A percentile compares a stretch with the other conserved stretches of the same genome.
These are phyloP conservation scores for Omphaloscelis lunosa DNA, from an alignment of 2,888 invertebrate genomes.

Conservation along the genomic window DNA sequence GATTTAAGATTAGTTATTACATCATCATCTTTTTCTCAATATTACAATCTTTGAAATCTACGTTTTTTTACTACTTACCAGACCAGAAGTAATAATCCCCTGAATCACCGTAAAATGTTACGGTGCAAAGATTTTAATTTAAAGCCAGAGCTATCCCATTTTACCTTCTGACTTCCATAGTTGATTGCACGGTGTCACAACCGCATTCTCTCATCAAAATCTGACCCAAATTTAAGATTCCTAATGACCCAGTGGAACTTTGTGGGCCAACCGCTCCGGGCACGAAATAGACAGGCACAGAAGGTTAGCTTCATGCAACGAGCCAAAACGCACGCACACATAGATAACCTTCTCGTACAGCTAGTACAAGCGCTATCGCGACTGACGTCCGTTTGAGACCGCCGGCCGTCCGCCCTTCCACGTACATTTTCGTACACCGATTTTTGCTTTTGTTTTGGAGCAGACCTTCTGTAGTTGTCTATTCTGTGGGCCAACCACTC, in stretches of 20 bases:
- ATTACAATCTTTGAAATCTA: background rate
- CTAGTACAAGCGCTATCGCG: background rate
- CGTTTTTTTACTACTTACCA: background rate
- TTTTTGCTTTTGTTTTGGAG: background rate
- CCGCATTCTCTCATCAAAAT: constrained; percentile 68
- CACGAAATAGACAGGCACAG: background rate
- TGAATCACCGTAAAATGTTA: constrained; percentile 25
- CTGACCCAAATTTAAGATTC: constrained; percentile 74
- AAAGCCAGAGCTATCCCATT: constrained; percentile 56
- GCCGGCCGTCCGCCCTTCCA: too few species aligned
- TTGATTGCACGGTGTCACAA: constrained; percentile 59
- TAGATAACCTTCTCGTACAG: background rate
- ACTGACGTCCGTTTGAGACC: background rate
- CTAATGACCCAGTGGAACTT: constrained; percentile 70
- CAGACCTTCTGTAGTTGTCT: background rate
- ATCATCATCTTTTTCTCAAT: too few species aligned
- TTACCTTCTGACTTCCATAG: constrained; percentile 52
- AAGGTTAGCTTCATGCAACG: background rate
- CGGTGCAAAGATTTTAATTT: constrained; percentile 48
- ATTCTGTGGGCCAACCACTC: background rate
- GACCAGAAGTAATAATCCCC: constrained; percentile 25
- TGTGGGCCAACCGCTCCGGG: constrained; percentile 41
- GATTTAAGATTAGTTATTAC: background rate
- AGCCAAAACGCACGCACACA: background rate
- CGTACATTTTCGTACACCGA: background rate